Conservation (phyloP, 2,888 invertebrate species). For the Cybosia mesomella region DNA sequence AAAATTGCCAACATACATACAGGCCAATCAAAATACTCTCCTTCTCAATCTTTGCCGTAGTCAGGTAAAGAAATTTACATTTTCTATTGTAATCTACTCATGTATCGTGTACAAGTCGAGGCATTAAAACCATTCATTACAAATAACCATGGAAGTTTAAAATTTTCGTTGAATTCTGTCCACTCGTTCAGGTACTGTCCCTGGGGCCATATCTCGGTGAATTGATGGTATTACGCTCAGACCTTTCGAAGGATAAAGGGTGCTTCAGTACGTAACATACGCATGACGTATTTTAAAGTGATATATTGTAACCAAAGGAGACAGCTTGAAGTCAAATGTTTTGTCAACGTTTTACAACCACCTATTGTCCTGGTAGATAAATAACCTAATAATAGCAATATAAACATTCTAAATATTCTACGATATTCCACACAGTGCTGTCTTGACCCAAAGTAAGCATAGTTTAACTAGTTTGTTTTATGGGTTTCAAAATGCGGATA, state of each 20-base stretch:
- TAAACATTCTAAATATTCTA: too few species aligned
- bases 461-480: too few species aligned
- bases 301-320: not conserved
- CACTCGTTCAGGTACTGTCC: constrained; percentile 5
- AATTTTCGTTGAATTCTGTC: not conserved
- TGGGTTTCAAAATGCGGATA: too few species aligned
- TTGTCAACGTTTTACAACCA: not conserved
- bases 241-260: constrained; percentile 16
- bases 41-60: too few species aligned
- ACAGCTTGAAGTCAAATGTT: constrained; percentile 5
- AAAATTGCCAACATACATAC: too few species aligned
- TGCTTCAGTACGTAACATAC: constrained; percentile 2
- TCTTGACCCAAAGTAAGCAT: too few species aligned
- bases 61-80: not conserved
- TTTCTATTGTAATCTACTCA: not conserved
- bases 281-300: constrained; percentile 13
- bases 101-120: not conserved
- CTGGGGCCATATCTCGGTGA: constrained; percentile 8
- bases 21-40: too few species aligned
- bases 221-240: constrained; percentile 16
- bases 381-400: not conserved
- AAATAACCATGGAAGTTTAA: not conserved
- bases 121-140: not conserved
- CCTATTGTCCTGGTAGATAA: not conserved
- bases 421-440: too few species aligned